These are phyloP conservation scores for Cercocebus atys DNA, from an alignment of 2,113 vertebrate genomes.

Conservation along the genomic window DNA sequence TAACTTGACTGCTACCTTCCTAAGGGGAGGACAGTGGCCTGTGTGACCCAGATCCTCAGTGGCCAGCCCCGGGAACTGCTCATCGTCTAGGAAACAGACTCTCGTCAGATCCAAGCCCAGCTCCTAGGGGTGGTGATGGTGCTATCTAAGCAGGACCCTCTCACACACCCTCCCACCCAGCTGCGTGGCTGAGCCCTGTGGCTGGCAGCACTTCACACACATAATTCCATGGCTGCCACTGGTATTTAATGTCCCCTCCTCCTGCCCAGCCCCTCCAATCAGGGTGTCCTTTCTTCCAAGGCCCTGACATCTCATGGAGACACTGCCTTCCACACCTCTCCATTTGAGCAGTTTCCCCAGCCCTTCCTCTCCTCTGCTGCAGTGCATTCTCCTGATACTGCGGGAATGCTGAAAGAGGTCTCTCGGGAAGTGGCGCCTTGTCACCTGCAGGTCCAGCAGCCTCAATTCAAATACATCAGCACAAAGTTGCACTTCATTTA, in stretches of 20 bases:
- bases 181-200: background rate
- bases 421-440: background rate
- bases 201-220: background rate
- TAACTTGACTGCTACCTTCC: background rate
- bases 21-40: background rate
- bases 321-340: background rate
- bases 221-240: background rate
- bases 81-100: rapidly evolving
- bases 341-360: rapidly evolving
- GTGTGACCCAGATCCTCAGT: background rate
- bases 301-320: background rate
- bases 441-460: rapidly evolving
- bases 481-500: background rate
- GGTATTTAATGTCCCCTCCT: background rate
- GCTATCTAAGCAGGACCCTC: too few relatives aligned
- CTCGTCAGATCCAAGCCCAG: background rate
- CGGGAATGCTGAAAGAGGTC: rapidly evolving
- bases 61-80: background rate
- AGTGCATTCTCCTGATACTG: background rate
- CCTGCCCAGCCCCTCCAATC: too few relatives aligned
- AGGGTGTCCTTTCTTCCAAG: background rate
- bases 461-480: background rate
- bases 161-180: too few relatives aligned
- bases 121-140: background rate
- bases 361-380: background rate